Evolutionary conservation across 2,888 invertebrate genomes (phyloP), one percentile per base, ranked within the genome.

Genomic region (Andrena camellia): DNA sequence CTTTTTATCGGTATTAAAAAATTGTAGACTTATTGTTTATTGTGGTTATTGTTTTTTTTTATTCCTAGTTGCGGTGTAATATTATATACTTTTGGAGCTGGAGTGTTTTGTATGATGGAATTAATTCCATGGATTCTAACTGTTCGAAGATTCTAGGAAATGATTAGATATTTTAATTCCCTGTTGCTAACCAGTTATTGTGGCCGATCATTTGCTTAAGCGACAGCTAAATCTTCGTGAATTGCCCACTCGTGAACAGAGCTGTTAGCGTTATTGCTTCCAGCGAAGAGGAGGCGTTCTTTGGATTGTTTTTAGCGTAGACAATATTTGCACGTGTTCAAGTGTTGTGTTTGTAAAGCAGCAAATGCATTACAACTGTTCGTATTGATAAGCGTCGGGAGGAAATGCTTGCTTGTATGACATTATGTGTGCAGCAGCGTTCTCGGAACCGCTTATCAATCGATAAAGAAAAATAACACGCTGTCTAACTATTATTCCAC

Each of bases 351-450:
- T 52, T 20, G 20, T 8, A 20, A 52, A 20, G 20, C n/a, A 20
- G 20, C 23, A 57, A 26, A 13, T 1, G 57, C 20, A 23, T 26
- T 4, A 57, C 13, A 26, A 23, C 20, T 57, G 54, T 57, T 26
- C 57, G 10, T 4, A 57, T 57, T 57, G 57, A 57, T 57, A 57
- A 57, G 57, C 57, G 57, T 13, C 57, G 10, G 57, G 10, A 35
- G 35, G 20, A 35, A 31, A 1, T 5, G 35, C 63, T 13, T 13
- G 20, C 20, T 23, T 10, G 20, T 35, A 8, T 33, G 23, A 20
- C 20, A 0, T 60, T 60, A 17, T 57, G 10, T 17, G 42, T 42
- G 42, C 5, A 42, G 42, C 42, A 42, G 42, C 42, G 42, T 42
- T 42, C 42, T 42, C 23, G 4, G 10, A 8, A 54, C 8, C 54